These are phyloP conservation scores for Gonocerus acuteangulatus DNA, from an alignment of 2,888 invertebrate species.

Conservation along the genomic window DNA sequence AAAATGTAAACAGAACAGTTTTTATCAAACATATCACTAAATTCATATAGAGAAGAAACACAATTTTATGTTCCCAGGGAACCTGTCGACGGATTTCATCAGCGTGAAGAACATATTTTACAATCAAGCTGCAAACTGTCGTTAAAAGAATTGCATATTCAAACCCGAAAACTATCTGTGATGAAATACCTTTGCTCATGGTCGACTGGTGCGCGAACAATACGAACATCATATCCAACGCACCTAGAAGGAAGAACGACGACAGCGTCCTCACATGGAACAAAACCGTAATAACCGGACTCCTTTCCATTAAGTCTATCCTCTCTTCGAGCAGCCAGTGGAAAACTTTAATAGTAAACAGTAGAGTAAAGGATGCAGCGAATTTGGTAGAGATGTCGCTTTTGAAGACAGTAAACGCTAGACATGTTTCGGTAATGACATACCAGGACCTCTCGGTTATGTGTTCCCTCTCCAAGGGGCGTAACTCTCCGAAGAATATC, in stretches of 20 bases:
- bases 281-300: slow-evolving; percentile 88
- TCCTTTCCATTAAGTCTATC: slow-evolving; percentile 99
- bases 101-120: slow-evolving; percentile 77
- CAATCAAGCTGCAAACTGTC: slow-evolving; percentile 80
- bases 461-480: slow-evolving; percentile 95
- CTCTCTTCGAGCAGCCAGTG: slow-evolving; percentile 99
- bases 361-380: slow-evolving; percentile 89
- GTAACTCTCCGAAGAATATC: slow-evolving; percentile 88
- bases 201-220: slow-evolving; percentile 90
- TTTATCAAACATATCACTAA: slow-evolving; percentile 71
- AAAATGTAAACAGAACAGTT: slow-evolving; percentile 76
- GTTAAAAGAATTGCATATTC: slow-evolving; percentile 96
- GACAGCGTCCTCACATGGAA: slow-evolving; percentile 86
- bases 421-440: slow-evolving; percentile 96
- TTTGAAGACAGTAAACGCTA: slow-evolving; percentile 96
- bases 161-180: slow-evolving; percentile 98
- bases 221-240: slow-evolving; percentile 80
- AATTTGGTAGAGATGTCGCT: slow-evolving; percentile 98
- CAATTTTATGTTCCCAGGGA: slow-evolving; percentile 98
- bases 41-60: slow-evolving; percentile 91
- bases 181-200: slow-evolving; percentile 85
- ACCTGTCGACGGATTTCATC: slow-evolving; percentile 85
- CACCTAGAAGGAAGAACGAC: slow-evolving; percentile 69
- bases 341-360: slow-evolving; percentile 94
- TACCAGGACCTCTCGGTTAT: slow-evolving; percentile 94